Evolutionary conservation across 2,113 vertebrate genomes (phyloP).

Genomic region (Percopsis transmontana): DNA sequence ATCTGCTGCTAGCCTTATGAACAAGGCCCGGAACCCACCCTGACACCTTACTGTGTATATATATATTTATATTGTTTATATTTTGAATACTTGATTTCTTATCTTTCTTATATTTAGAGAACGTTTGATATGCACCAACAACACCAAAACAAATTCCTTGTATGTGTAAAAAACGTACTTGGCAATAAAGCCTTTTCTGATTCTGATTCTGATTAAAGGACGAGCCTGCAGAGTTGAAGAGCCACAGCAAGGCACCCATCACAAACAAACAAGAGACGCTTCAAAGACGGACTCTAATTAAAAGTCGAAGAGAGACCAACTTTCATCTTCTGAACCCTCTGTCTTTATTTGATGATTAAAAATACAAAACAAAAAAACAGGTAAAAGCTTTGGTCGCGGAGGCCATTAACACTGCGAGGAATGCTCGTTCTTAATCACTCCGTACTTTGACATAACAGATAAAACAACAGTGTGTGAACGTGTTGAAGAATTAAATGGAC

Average conservation of each 20-base stretch:
- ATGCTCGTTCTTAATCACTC: conserved; percentile 16
- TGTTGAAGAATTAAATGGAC: not conserved
- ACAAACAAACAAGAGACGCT: conserved; percentile 66
- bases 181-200: too few relatives aligned
- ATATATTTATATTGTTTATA: too few relatives aligned
- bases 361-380: conserved; percentile 8
- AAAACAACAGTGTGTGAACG: conserved; percentile 41
- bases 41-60: too few relatives aligned
- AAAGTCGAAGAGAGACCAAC: conserved; percentile 54
- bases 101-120: too few relatives aligned
- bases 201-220: too few relatives aligned
- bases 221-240: conserved; percentile 48
- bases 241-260: conserved; percentile 62
- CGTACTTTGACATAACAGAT: conserved; percentile 25
- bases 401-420: conserved; percentile 14
- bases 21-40: too few relatives aligned
- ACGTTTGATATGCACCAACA: too few relatives aligned
- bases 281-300: conserved; percentile 63
- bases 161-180: too few relatives aligned
- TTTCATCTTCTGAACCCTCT: conserved; percentile 61
- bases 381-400: conserved; percentile 44
- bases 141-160: too few relatives aligned
- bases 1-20: too few relatives aligned
- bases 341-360: conserved; percentile 44
- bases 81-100: too few relatives aligned